Conservation (phyloP, 2,113 vertebrate genomes). For the Psephotus haematonotus region DNA sequence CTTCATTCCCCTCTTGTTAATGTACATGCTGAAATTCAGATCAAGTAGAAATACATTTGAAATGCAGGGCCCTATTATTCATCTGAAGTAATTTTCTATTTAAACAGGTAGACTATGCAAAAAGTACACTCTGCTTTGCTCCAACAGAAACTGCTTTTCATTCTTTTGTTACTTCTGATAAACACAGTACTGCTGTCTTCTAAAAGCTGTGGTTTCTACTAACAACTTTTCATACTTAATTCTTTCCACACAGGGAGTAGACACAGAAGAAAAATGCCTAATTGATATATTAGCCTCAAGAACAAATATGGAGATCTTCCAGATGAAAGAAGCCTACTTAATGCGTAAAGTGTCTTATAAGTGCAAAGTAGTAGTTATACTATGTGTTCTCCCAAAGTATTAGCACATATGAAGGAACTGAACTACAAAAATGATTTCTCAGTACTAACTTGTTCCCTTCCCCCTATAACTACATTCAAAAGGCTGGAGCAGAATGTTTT, state of each 20-base stretch:
- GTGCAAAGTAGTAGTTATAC: neutral
- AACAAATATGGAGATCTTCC: constrained; percentile 81
- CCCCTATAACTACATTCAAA: neutral
- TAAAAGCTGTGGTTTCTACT: neutral
- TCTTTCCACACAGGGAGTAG: constrained; percentile 69
- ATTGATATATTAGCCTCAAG: constrained; percentile 82
- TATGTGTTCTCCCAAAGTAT: neutral
- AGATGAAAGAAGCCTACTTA: constrained; percentile 78
- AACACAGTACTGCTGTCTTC: neutral
- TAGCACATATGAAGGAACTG: neutral
- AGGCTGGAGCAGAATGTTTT: neutral
- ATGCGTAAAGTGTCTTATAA: constrained; percentile 69
- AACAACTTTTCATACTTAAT: neutral
- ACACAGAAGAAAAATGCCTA: constrained; percentile 78
- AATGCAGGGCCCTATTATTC: neutral
- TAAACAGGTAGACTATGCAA: neutral
- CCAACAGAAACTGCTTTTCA: neutral
- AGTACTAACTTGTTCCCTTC: neutral
- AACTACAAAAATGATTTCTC: neutral
- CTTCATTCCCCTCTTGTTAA: neutral
- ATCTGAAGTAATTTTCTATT: neutral
- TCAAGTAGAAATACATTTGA: neutral
- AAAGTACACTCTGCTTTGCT: neutral
- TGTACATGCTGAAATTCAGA: neutral
- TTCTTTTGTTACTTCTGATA: neutral